A percentile compares a stretch with the other conserved stretches of the same genome.
phyloP scores from a whole-genome alignment of 1,140 invertebrate genomes.

The Brevipalpus yothersi region DNA sequence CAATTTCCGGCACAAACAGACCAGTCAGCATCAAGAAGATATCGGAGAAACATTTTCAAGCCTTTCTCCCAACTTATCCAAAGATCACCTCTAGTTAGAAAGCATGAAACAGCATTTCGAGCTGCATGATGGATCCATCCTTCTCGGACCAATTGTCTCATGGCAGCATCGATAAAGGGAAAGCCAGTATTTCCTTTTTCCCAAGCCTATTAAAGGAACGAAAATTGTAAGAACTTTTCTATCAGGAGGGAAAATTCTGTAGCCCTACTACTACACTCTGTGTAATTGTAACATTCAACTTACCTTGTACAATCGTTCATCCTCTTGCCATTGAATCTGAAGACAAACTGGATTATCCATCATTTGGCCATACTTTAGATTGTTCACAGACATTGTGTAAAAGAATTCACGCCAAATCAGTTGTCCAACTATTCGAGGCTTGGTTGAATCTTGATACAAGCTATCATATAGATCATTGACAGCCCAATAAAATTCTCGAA shows the following conservation, averaged over 20 bases:
- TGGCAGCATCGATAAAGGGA: slow-evolving; percentile 85
- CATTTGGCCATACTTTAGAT: slow-evolving; percentile 71
- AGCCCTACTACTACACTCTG: too few species aligned
- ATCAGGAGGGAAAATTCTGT: too few species aligned
- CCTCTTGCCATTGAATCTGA: slow-evolving; percentile 73
- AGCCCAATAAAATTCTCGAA: slow-evolving; percentile 57
- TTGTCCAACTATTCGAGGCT: slow-evolving; percentile 61
- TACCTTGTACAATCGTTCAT: slow-evolving; percentile 29
- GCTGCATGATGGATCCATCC: slow-evolving; percentile 77
- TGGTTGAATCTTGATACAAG: slow-evolving; percentile 44
- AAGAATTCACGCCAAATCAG: slow-evolving; percentile 74
- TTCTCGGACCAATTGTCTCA: slow-evolving; percentile 59
- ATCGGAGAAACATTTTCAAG: slow-evolving; percentile 57
- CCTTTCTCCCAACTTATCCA: slow-evolving; percentile 85
- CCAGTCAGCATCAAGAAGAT: slow-evolving; percentile 69
- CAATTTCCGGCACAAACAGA: slow-evolving; percentile 74
- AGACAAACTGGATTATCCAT: slow-evolving; percentile 67
- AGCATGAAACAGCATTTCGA: slow-evolving; percentile 63
- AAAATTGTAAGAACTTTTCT: too few species aligned
- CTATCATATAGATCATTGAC: slow-evolving; percentile 47
- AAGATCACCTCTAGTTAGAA: slow-evolving; percentile 60
- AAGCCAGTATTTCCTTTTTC: slow-evolving; percentile 72
- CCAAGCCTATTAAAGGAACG: slow-evolving; percentile 54
- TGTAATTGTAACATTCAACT: too few species aligned
- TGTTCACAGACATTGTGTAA: slow-evolving; percentile 61